These are phyloP conservation scores for Helarctos malayanus DNA, from an alignment of 2,797 vertebrate genomes.

Conservation along the genomic window DNA sequence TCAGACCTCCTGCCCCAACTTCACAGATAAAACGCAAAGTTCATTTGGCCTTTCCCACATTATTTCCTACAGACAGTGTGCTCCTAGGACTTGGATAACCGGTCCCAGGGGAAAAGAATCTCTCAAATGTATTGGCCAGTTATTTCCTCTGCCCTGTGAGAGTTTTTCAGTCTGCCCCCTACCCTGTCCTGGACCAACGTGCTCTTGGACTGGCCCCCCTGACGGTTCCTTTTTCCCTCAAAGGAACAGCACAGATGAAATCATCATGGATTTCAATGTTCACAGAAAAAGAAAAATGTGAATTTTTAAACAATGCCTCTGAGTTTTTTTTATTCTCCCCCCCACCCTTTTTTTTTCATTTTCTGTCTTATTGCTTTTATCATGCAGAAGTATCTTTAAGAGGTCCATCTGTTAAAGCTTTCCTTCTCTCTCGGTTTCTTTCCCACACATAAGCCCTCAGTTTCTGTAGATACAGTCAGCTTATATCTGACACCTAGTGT, in stretches of 20 bases:
- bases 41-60: slow-evolving; percentile 61
- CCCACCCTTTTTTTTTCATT: slow-evolving; percentile 23
- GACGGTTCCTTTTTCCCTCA: not conserved
- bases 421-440: slow-evolving; percentile 68
- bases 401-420: slow-evolving; percentile 76
- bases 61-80: slow-evolving; percentile 27
- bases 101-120: slow-evolving; percentile 36
- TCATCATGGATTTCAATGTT: slow-evolving; percentile 61
- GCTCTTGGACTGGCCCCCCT: not conserved
- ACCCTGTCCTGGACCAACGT: not conserved
- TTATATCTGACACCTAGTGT: slow-evolving; percentile 79
- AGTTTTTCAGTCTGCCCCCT: slow-evolving; percentile 26
- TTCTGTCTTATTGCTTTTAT: slow-evolving; percentile 81
- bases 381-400: slow-evolving; percentile 81
- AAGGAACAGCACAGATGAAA: slow-evolving; percentile 70
- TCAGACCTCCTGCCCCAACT: not conserved
- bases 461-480: slow-evolving; percentile 80
- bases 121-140: slow-evolving; percentile 55
- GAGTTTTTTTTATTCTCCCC: slow-evolving; percentile 39
- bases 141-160: slow-evolving; percentile 51
- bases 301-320: slow-evolving; percentile 80
- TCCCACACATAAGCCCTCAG: slow-evolving; percentile 73
- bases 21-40: slow-evolving; percentile 56
- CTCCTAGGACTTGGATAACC: slow-evolving; percentile 26
- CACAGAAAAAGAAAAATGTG: slow-evolving; percentile 74